Evolutionary conservation across 1,140 invertebrate species (phyloP), one percentile per base, ranked within the genome.

Genomic region (Leptopilina clavipes): DNA sequence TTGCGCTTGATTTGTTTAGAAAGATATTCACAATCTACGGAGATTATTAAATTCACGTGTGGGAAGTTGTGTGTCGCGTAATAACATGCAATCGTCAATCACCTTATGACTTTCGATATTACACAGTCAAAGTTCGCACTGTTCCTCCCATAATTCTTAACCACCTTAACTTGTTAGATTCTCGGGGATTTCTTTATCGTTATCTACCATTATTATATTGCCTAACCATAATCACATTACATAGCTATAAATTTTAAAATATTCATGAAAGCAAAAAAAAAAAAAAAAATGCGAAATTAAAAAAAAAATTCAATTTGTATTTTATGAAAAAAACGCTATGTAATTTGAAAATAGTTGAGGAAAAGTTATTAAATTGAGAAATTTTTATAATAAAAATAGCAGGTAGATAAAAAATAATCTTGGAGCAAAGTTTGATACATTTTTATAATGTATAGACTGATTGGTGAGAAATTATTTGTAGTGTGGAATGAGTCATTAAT

Each of bases 21-120:
- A n/a, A 65, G 59, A 65, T 65, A 65, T 65, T 37, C 6, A 65
- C 25, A 37, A 22, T 65, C 59, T 8, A 65, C 11, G 25, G 59
- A 25, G 25, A 31, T 65, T 65, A 65, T 65, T 65, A 65, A 65
- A 65, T 31, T 37, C 25, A 65, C 19, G 59, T 31, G 59, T 65
- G 59, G 56, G 59, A 65, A 31, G 59, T 65, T 65, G n/a, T 65
- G n/a, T 18, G 59, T 65, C 59, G 59, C 22, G 22, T 65, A 65
- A 65, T 65, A 31, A 22, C 11, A 65, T 37, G 25, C 59, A 65
- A 65, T 31, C 25, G 25, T 65, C 59, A 31, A 31, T 65, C 59
- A 65, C 59, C 59, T 65, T 25, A 37, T 31, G 25, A 22, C 59
- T 65, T 65, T 25, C 14, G 14, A 31, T 37, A 65, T 65, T 31